These are phyloP conservation scores for Heliconius eleuchia DNA, from an alignment of 1,140 invertebrate species.

Conservation along the genomic window DNA sequence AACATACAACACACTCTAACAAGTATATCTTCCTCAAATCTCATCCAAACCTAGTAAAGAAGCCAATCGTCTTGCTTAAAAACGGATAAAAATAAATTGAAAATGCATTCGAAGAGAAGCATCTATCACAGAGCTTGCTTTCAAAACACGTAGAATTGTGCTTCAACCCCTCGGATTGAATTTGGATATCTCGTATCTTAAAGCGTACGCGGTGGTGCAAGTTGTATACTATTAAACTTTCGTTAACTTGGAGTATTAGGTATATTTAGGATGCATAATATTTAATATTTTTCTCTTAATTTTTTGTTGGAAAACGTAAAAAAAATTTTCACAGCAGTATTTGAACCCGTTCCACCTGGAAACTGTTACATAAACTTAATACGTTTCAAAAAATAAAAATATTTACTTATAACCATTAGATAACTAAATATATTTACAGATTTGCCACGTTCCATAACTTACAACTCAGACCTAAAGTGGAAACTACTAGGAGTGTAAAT, in stretches of 20 bases:
- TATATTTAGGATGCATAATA: neutral
- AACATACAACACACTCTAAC: neutral
- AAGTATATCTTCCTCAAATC: neutral
- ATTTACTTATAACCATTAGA: neutral
- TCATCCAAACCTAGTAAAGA: neutral
- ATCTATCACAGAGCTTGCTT: slow-evolving; percentile 11
- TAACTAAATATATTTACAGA: neutral
- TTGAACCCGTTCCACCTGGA: too few species aligned
- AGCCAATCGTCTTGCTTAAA: slow-evolving; percentile 10
- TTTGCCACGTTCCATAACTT: neutral
- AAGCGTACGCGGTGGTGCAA: neutral
- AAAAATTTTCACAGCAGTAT: too few species aligned
- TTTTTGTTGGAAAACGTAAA: too few species aligned
- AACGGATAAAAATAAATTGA: slow-evolving; percentile 11
- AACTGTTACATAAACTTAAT: too few species aligned
- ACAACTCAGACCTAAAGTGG: neutral
- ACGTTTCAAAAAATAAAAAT: too few species aligned
- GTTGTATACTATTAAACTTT: neutral
- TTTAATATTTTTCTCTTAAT: too few species aligned
- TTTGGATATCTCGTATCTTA: slow-evolving; percentile 12
- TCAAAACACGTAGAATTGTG: slow-evolving; percentile 13
- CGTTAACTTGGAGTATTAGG: neutral
- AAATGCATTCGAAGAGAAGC: neutral
- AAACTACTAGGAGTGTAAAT: slow-evolving; percentile 15
- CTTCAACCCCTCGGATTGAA: neutral